These are phyloP conservation scores for Ectobius pallidus DNA, from an alignment of 2,888 invertebrate species.

Conservation along the genomic window DNA sequence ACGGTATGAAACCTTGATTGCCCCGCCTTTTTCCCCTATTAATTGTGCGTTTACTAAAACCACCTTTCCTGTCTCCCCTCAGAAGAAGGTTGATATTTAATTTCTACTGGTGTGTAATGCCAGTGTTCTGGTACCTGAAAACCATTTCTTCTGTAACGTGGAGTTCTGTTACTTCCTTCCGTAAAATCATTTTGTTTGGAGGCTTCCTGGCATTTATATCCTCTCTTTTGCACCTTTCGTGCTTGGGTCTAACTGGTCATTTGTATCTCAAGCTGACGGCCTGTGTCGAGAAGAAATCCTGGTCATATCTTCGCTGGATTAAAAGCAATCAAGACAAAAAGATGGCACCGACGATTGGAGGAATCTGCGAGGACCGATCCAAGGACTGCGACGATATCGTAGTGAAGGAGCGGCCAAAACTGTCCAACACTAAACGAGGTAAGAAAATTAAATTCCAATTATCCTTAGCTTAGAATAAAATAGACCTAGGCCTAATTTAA, in stretches of 20 bases:
- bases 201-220: slow-evolving; percentile 29
- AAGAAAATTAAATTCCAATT: neutral
- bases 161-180: slow-evolving; percentile 30
- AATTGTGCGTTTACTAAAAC: neutral
- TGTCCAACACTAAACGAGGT: neutral
- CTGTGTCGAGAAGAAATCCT: neutral
- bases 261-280: slow-evolving; percentile 30
- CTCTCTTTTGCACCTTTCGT: slow-evolving; percentile 10
- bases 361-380: neutral
- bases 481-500: too few species aligned
- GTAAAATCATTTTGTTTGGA: slow-evolving; percentile 32
- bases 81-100: neutral
- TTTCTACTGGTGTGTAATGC: slow-evolving; percentile 6
- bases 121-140: slow-evolving; percentile 31
- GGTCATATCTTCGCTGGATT: slow-evolving; percentile 32
- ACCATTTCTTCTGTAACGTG: slow-evolving; percentile 24
- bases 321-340: slow-evolving; percentile 4
- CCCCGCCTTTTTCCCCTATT: slow-evolving; percentile 2
- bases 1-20: slow-evolving; percentile 20
- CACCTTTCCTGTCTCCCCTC: neutral
- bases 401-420: neutral
- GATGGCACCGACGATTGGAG: slow-evolving; percentile 32
- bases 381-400: slow-evolving; percentile 14
- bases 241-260: slow-evolving; percentile 6
- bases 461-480: too few species aligned